Percentiles rank a stretch among this genome's conserved stretches.
Conservation (phyloP, 2,888 invertebrate species). For the Leptopilina drosophilae region DNA sequence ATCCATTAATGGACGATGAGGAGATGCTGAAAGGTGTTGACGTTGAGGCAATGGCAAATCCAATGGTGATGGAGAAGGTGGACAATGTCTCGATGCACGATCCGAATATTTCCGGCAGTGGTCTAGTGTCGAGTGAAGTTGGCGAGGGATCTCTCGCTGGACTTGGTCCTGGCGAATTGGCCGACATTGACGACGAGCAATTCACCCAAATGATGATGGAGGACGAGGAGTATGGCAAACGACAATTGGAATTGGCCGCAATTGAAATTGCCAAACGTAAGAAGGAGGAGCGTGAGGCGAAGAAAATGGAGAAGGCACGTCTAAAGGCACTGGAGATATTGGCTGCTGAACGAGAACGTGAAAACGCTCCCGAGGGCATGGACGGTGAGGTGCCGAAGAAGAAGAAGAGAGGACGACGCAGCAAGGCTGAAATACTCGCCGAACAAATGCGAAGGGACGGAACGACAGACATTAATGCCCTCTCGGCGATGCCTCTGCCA, state of each 20-base stretch:
- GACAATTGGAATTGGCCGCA: constrained; percentile 78
- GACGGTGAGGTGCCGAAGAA: constrained; percentile 74
- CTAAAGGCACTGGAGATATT: constrained; percentile 73
- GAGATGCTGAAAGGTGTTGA: constrained; percentile 64
- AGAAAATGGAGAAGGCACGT: constrained; percentile 72
- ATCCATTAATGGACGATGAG: constrained; percentile 64
- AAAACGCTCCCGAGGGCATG: constrained; percentile 68
- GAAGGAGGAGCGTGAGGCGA: constrained; percentile 73
- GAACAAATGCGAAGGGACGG: constrained; percentile 75
- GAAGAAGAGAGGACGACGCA: constrained; percentile 74
- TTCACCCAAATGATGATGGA: constrained; percentile 80
- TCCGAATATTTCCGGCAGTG: constrained; percentile 67
- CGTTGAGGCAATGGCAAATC: constrained; percentile 63
- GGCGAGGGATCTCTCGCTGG: constrained; percentile 68
- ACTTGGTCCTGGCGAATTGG: constrained; percentile 70
- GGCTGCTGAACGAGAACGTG: constrained; percentile 70
- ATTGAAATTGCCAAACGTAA: constrained; percentile 74
- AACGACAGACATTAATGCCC: constrained; percentile 59
- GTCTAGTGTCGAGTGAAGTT: constrained; percentile 61
- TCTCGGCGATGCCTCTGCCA: constrained; percentile 44
- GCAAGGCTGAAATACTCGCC: constrained; percentile 74
- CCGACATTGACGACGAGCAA: constrained; percentile 73
- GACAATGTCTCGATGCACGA: constrained; percentile 62
- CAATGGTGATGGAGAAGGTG: constrained; percentile 59
- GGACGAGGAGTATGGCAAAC: constrained; percentile 81